Evolutionary conservation across 2,888 invertebrate genomes (phyloP).

Genomic region (Corythucha ciliata): DNA sequence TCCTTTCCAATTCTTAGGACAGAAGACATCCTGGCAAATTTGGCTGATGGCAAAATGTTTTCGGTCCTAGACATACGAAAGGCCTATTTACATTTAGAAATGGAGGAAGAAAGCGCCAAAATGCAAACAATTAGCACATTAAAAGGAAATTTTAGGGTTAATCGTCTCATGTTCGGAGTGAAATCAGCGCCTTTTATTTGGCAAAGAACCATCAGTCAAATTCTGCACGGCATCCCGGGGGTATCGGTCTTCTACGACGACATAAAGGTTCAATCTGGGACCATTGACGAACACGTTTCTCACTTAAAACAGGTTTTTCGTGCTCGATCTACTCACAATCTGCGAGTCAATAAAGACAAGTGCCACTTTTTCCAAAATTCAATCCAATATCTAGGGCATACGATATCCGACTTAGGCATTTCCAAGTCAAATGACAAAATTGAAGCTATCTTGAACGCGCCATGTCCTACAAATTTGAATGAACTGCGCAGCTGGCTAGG

Average conservation of each 20-base stretch:
- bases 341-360: background rate
- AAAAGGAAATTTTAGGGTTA: conserved; percentile 10
- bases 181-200: background rate
- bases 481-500: background rate
- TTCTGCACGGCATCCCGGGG: background rate
- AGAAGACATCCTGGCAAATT: conserved; percentile 9
- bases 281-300: background rate
- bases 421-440: background rate
- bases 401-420: background rate
- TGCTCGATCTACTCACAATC: no score
- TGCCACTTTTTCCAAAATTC: background rate
- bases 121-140: background rate
- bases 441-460: background rate
- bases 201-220: background rate
- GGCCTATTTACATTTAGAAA: conserved; percentile 15
- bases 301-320: no score
- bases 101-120: conserved; percentile 6
- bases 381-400: background rate
- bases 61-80: conserved; percentile 17
- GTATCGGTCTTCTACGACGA: background rate
- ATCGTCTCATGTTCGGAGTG: conserved; percentile 10
- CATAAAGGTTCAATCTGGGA: background rate
- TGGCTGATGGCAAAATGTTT: conserved; percentile 18
- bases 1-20: conserved; percentile 13
- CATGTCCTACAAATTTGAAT: background rate